phyloP scores from a whole-genome alignment of 2,888 invertebrate species.

The Zeuzera pyrina region DNA sequence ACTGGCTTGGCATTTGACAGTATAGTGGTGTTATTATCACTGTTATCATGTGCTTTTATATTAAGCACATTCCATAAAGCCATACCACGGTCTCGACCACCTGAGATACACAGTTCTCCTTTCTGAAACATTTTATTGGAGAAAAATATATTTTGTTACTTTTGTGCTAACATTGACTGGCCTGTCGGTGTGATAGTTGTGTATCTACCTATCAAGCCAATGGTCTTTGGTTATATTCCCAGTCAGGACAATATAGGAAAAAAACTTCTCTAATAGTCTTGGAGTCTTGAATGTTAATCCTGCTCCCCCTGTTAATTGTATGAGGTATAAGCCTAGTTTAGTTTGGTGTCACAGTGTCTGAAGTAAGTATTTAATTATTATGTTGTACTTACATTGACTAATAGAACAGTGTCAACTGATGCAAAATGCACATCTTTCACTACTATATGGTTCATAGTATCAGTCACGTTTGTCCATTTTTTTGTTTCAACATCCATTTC shows the following conservation, averaged over 20 bases:
- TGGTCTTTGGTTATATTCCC: no score
- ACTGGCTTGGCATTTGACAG: conserved; percentile 37
- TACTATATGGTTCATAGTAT: conserved; percentile 58
- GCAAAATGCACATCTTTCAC: conserved; percentile 71
- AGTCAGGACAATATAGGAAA: no score
- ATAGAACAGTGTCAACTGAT: conserved; percentile 71
- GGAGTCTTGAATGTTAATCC: no score
- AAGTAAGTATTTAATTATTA: neutral
- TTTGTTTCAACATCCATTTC: conserved; percentile 72
- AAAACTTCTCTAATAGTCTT: no score
- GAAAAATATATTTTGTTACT: no score
- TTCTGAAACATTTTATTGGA: conserved; percentile 37
- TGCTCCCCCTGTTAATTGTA: no score
- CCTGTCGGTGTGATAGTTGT: no score
- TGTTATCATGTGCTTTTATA: conserved; percentile 30
- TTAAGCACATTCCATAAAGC: conserved; percentile 64
- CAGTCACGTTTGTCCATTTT: conserved; percentile 65
- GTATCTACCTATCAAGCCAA: no score
- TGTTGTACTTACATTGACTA: conserved; percentile 63
- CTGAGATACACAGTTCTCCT: conserved; percentile 68
- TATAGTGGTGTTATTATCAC: conserved; percentile 29
- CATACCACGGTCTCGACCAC: conserved; percentile 72
- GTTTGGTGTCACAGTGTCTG: no score
- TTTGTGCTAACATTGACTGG: no score
- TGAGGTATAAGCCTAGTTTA: neutral